phyloP scores from a whole-genome alignment of 2,113 vertebrate species.

The Proterorhinus semilunaris region DNA sequence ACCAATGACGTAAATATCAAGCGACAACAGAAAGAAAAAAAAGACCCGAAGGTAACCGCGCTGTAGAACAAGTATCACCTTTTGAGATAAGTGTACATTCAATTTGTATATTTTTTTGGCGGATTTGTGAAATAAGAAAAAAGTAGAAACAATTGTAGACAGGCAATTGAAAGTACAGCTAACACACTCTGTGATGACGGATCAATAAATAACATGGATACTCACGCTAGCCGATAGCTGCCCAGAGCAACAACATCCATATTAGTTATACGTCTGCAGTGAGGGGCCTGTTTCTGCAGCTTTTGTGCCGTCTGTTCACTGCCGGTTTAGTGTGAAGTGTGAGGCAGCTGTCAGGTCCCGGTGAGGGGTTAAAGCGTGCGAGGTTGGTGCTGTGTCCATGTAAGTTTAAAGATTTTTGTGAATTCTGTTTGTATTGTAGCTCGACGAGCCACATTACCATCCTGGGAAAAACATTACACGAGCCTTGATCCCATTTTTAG shows the following conservation, averaged over 20 bases:
- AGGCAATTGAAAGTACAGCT: constrained; percentile 31
- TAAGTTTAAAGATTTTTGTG: constrained; percentile 45
- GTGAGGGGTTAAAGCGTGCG: constrained; percentile 42
- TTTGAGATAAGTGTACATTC: neutral
- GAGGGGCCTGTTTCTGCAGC: neutral
- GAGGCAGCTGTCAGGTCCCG: constrained; percentile 25
- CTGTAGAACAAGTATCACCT: neutral
- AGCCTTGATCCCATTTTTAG: neutral
- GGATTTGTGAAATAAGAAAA: neutral
- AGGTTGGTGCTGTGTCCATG: constrained; percentile 41
- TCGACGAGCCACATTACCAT: too few species aligned
- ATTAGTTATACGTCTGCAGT: neutral
- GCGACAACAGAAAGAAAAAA: constrained; percentile 53
- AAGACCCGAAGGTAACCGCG: fast-evolving
- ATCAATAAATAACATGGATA: constrained; percentile 23
- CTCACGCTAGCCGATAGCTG: fast-evolving
- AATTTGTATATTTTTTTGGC: fast-evolving
- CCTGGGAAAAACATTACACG: neutral
- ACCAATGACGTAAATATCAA: constrained; percentile 29
- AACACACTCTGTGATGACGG: fast-evolving
- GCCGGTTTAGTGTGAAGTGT: constrained; percentile 19
- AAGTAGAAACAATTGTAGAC: constrained; percentile 1
- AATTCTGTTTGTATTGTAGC: neutral
- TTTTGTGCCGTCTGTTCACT: neutral
- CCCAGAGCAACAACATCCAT: fast-evolving